Base-by-base conservation (phyloP, 2,113 vertebrate genomes). In the Grammomys surdaster region DNA sequence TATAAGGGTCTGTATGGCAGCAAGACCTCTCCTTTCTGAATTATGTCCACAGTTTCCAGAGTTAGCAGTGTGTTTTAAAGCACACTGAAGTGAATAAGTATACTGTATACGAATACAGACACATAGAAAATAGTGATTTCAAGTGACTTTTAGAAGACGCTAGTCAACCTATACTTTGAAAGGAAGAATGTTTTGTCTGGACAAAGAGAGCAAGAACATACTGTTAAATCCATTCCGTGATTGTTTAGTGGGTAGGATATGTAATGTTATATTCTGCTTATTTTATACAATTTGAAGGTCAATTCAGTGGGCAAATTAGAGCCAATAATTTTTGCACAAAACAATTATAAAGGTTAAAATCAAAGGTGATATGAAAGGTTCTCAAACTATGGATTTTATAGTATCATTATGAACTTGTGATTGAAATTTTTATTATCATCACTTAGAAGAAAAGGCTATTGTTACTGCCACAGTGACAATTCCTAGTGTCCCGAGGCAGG, bases 11-110 rank as follows among this genome's bases (percentile, higher is more conserved):
- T 16, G 54, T 17, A 75, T 33, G 19, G 17, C 69, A 91, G 70
- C 0, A 4, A 43, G 56, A 69, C 1, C 5, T 22, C 51, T 46
- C 8, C 12, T 72, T 13, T 72, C 24, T 31, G 40, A 93, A 87
- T 85, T 12, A 43, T 24, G 43, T 67, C 26, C 56, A n/a, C 10
- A 9, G 60, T 94, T 87, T 93, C 3, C 20, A 60, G 43, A 77
- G 82, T 85, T n/a, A 70, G 75, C 46, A 90, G 58, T 14, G n/a
- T 14, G 46, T 63, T 89, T 94, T 20, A 67, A 77, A 95, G 63
- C 28, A 46, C 11, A 63, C 4, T 22, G 20, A 87, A 60, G 65
- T 87, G 43, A 60, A 48, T 48, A 60, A 78, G 46, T 26, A 2
- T 33, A 19, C 14, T 91, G 33, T 91, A 14, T 90, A 11, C n/a